A percentile compares a stretch with the other conserved stretches of the same genome.
phyloP scores from a whole-genome alignment of 2,797 vertebrate species.

The Coluber constrictor region DNA sequence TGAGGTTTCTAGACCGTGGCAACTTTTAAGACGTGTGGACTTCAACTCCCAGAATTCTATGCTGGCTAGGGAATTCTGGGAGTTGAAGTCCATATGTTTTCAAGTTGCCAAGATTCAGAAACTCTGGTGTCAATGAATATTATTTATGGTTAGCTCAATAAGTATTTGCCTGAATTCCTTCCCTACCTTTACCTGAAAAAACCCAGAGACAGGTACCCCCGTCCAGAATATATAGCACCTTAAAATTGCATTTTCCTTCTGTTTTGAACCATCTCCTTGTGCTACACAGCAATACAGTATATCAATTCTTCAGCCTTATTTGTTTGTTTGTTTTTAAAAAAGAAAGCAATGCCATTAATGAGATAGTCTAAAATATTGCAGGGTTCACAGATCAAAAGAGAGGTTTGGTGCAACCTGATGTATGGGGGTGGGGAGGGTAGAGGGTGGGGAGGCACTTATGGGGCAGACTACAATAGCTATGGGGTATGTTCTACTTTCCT shows the following conservation, averaged over 20 bases:
- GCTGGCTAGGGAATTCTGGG: background rate
- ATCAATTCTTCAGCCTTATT: slow-evolving; percentile 33
- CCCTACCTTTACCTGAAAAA: background rate
- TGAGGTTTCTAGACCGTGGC: background rate
- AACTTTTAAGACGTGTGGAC: background rate
- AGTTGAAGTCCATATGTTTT: background rate
- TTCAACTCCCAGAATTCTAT: background rate
- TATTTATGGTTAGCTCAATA: background rate
- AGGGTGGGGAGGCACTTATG: background rate
- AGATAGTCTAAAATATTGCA: slow-evolving; percentile 66
- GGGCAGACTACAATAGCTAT: background rate
- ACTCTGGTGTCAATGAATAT: background rate
- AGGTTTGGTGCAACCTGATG: background rate
- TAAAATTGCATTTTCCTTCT: background rate
- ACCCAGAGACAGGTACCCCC: background rate
- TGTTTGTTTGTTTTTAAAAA: background rate
- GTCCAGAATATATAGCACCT: background rate
- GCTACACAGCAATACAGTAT: slow-evolving; percentile 59
- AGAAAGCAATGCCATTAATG: slow-evolving; percentile 65
- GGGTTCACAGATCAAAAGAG: slow-evolving; percentile 56
- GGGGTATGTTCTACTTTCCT: background rate
- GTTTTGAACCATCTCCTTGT: slow-evolving; percentile 48
- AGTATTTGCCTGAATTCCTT: background rate
- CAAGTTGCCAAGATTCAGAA: background rate
- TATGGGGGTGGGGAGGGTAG: too few species aligned